These are phyloP conservation scores for Pangasius larnaudii DNA, from an alignment of 2,797 vertebrate species.

Conservation along the genomic window DNA sequence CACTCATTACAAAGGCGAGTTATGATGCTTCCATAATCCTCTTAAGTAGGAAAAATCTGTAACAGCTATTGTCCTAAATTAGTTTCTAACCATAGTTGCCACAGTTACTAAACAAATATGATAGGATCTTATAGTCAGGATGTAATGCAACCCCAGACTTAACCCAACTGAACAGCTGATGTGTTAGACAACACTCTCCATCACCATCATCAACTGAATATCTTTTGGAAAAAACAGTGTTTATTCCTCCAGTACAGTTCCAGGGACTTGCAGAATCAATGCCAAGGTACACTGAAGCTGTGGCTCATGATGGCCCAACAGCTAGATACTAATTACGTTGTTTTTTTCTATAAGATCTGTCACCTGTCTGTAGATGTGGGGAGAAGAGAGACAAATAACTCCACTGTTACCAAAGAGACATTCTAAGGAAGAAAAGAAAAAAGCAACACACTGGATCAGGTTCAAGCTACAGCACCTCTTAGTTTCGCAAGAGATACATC, in stretches of 20 bases:
- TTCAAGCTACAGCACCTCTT: constrained; percentile 1
- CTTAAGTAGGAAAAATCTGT: background rate
- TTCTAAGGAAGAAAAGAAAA: background rate
- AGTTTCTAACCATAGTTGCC: background rate
- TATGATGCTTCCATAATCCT: background rate
- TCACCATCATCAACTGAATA: background rate
- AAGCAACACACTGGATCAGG: background rate
- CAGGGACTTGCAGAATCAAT: background rate
- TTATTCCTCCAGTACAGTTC: background rate
- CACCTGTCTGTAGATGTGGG: background rate
- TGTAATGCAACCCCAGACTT: background rate
- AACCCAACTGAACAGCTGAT: background rate
- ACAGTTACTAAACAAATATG: background rate
- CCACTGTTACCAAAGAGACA: background rate
- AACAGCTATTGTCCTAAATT: background rate
- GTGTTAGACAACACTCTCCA: background rate
- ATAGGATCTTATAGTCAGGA: background rate
- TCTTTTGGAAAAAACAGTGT: background rate
- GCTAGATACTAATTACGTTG: background rate
- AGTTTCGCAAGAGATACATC: background rate
- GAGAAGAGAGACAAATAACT: background rate
- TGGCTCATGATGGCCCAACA: background rate
- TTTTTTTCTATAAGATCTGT: background rate
- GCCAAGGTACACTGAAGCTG: background rate
- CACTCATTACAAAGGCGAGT: background rate